Conservation (phyloP, 2,888 invertebrate species). For the Halictus quadricinctus region DNA sequence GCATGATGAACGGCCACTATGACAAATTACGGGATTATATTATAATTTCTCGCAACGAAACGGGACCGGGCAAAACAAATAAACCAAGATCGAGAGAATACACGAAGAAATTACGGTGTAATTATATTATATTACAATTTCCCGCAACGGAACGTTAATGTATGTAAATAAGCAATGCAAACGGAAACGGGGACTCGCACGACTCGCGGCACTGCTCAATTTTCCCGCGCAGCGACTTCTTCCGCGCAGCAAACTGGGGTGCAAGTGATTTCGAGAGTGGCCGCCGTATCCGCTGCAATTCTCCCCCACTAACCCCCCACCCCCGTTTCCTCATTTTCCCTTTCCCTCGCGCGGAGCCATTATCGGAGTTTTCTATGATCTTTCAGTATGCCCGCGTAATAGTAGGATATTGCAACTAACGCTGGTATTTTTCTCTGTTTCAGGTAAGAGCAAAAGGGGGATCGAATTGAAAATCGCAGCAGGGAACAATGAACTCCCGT, state of each 20-base stretch:
- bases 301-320: not conserved
- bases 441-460: constrained; percentile 41
- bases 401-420: constrained; percentile 30
- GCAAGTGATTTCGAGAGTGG: constrained; percentile 36
- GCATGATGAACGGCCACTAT: not conserved
- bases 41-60: not conserved
- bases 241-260: not conserved
- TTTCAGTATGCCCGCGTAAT: constrained; percentile 21
- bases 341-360: constrained; percentile 3
- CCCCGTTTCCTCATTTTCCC: not conserved
- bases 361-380: constrained; percentile 35
- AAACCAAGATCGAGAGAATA: not conserved
- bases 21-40: not conserved
- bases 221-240: not conserved
- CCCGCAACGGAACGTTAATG: not conserved
- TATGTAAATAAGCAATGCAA: not conserved
- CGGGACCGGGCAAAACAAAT: not conserved
- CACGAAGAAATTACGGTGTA: not conserved
- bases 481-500: constrained; percentile 5
- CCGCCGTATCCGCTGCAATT: constrained; percentile 22
- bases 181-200: not conserved
- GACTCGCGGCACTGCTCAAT: not conserved
- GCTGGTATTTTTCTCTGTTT: constrained; percentile 33
- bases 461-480: constrained; percentile 23
- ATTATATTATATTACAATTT: not conserved